Base-by-base conservation (phyloP, 2,113 vertebrate species). In the Hydrochoerus hydrochaeris region DNA sequence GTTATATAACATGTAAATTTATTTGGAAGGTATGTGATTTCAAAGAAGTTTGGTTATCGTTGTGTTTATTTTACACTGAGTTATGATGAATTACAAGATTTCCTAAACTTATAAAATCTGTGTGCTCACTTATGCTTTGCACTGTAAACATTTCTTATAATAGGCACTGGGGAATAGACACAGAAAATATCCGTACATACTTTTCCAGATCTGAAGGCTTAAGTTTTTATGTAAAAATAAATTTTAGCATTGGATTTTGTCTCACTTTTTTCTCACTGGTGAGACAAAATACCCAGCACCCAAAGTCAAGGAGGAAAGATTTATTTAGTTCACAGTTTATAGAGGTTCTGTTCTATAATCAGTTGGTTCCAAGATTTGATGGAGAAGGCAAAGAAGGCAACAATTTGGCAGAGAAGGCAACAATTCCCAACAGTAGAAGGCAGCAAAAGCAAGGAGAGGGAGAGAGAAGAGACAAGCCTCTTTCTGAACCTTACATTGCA, bases 151-250 rank as follows among this genome's bases (percentile, higher is more conserved):
- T 4, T 91, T 69, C 35, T 88, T 28, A 3, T 84, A 57, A 16
- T 58, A 16, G 6, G 14, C 28, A 16, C 1, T 49, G 14, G 5
- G 57, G 10, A 54, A 1, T 32, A 1, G 8, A 60, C 1, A 32
- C 28, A 35, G 30, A 35, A 24, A 60, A 82, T 75, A 6, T n/a
- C 5, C 38, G 22, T 8, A n/a, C 2, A 58, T 8, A 5, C 14
- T 62, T 22, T 80, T 73, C 4, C 49, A 88, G 67, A n/a, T n/a
- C 24, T 54, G 19, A 71, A 85, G 13, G 9, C 7, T 26, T 49
- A 38, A 16, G 14, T 41, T 14, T 46, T 73, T 9, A 13, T 52
- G 8, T 62, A 60, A 54, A 77, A 91, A 85, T 62, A 14, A 49
- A 80, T 44, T 35, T 60, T 57, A 14, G 14, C 38, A 60, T 16